These are phyloP conservation scores for Lasioglossum lativentre DNA, from an alignment of 2,888 invertebrate species.

Conservation along the genomic window DNA sequence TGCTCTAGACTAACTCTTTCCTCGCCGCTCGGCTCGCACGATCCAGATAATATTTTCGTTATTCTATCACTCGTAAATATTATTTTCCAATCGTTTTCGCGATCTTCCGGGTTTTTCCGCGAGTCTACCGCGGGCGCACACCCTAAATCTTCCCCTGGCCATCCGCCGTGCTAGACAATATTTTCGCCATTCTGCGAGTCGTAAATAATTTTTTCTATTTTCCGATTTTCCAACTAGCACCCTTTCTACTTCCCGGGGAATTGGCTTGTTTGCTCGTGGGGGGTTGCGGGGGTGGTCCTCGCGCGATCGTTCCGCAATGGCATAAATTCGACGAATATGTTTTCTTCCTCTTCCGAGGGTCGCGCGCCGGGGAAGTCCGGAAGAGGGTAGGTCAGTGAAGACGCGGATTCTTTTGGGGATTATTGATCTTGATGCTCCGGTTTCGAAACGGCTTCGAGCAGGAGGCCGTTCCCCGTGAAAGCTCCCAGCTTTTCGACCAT, in stretches of 20 bases:
- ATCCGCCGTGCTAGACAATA: background rate
- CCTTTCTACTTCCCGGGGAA: background rate
- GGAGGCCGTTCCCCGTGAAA: conserved; percentile 27
- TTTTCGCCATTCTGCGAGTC: background rate
- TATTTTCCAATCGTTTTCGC: background rate
- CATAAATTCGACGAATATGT: conserved; percentile 40
- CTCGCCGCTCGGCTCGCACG: background rate
- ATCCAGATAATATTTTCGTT: background rate
- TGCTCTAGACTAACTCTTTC: conserved; percentile 25
- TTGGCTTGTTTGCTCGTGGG: conserved; percentile 23
- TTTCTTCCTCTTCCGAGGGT: conserved; percentile 4
- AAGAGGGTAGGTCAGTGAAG: conserved; percentile 51
- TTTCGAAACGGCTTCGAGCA: conserved; percentile 14
- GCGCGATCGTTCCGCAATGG: background rate
- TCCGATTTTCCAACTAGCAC: background rate
- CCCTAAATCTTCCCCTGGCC: conserved; percentile 14
- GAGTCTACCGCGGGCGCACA: background rate
- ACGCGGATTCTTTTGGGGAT: conserved; percentile 51
- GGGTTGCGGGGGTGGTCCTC: background rate
- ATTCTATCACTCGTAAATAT: background rate
- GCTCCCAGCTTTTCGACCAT: conserved; percentile 9
- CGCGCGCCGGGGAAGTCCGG: conserved; percentile 1
- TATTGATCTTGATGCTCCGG: conserved; percentile 52
- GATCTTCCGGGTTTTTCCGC: background rate
- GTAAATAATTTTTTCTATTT: background rate